Evolutionary conservation across 2,888 invertebrate genomes (phyloP), one percentile per base, ranked within the genome.

Genomic region (Drosophila mercatorum): DNA sequence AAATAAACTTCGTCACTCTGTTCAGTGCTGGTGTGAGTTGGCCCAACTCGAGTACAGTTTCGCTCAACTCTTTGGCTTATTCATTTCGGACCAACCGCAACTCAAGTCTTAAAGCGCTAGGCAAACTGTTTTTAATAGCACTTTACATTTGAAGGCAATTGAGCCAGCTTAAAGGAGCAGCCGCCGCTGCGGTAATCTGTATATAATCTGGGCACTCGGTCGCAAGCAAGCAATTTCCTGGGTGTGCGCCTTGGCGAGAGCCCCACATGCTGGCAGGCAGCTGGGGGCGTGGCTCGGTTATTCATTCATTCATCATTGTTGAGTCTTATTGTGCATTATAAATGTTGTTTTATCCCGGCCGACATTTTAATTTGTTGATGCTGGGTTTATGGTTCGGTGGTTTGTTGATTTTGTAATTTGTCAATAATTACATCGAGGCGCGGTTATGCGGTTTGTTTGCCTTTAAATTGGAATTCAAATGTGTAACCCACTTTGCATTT

Each of bases 351-450:
- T 83, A 80, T 82, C 68, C 72, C 55, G 68, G 57, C 75, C 80
- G 80, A 85, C 82, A 85, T 85, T 83, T 83, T 85, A 83, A 83
- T 83, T 80, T 85, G 82, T 85, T 82, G 82, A 85, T 74, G 83
- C 80, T 82, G 83, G 83, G 26, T 85, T 85, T 82, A 67, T 66
- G 80, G 80, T 68, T 83, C 75, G 69, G 80, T 60, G 85, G 85
- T 82, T 85, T 83, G 82, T 83, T 83, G 85, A 85, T 83, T 85
- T 85, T 83, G 77, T 80, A 83, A 83, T 83, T 83, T 83, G 82
- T 85, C 82, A 83, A 83, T 85, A 83, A 83, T 83, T 83, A 85
- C 85, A 85, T 73, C 66, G 68, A n/a, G 62, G 69, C 52, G 71
- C 65, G 80, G 80, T 75, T 77, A 65, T 71, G 83, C 51, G 75